A percentile compares a stretch with the other conserved stretches of the same genome.
phyloP scores from a whole-genome alignment of 2,888 invertebrate genomes.

The Steinernema hermaphroditum region DNA sequence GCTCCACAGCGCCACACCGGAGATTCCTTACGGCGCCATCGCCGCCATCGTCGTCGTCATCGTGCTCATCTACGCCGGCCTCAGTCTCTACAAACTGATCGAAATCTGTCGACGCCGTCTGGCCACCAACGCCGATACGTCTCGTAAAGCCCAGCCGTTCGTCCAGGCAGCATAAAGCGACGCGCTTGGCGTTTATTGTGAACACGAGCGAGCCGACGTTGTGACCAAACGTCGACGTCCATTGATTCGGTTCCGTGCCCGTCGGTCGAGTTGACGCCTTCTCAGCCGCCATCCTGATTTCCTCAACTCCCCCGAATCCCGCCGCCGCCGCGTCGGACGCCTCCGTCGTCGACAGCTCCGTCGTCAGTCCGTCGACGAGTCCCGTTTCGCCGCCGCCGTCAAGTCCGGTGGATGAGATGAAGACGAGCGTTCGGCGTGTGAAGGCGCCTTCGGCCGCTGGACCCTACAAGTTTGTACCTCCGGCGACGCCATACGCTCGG shows the following conservation, averaged over 20 bases:
- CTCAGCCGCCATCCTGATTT: not conserved
- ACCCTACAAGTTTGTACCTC: not conserved
- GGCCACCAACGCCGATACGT: not conserved
- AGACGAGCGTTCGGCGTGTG: not conserved
- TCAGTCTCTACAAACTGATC: not conserved
- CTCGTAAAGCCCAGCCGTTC: not conserved
- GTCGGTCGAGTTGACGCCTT: not conserved
- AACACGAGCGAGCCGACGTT: not conserved
- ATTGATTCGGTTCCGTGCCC: not conserved
- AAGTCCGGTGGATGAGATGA: too few relatives aligned
- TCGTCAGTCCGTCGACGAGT: not conserved
- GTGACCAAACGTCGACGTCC: not conserved
- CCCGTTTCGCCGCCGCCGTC: not conserved
- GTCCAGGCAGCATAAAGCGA: not conserved
- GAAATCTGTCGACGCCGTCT: not conserved
- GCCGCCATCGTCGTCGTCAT: not conserved
- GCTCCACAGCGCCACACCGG: not conserved
- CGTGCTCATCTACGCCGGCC: not conserved
- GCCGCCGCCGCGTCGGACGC: not conserved
- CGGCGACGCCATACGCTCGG: not conserved
- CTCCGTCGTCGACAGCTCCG: not conserved
- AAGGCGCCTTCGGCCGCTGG: not conserved
- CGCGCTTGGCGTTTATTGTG: not conserved
- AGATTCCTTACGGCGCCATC: not conserved
- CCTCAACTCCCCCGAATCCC: not conserved